A percentile compares a stretch with the other conserved stretches of the same genome.
These are phyloP conservation scores for Chelon auratus DNA, from an alignment of 2,797 vertebrate species.

Conservation along the genomic window DNA sequence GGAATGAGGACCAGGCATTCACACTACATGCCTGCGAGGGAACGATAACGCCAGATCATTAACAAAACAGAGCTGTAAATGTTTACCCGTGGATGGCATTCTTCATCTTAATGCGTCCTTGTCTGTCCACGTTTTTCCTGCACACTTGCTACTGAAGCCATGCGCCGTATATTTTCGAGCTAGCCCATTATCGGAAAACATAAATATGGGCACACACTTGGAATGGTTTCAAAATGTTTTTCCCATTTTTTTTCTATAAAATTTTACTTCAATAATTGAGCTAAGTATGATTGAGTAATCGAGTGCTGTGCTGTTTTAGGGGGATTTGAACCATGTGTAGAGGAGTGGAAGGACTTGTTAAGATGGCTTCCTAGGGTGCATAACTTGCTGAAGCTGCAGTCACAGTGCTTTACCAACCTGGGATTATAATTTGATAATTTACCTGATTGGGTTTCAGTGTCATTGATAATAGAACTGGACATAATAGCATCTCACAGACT, in stretches of 20 bases:
- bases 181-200: constrained; percentile 5
- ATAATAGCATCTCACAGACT: constrained; percentile 63
- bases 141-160: constrained; percentile 25
- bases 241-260: too few species aligned
- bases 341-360: constrained; percentile 19
- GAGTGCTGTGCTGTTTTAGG: constrained; percentile 1
- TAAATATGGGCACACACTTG: not conserved
- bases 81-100: constrained; percentile 62
- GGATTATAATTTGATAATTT: constrained; percentile 64
- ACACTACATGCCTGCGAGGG: constrained; percentile 68
- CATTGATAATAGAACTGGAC: constrained; percentile 61
- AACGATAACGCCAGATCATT: constrained; percentile 77
- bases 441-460: constrained; percentile 59
- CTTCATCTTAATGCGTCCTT: constrained; percentile 65
- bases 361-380: constrained; percentile 5
- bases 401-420: constrained; percentile 42
- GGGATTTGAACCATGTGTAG: not conserved
- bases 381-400: constrained; percentile 47
- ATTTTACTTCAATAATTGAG: constrained; percentile 15
- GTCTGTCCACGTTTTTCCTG: constrained; percentile 30
- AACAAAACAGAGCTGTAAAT: constrained; percentile 66
- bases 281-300: constrained; percentile 2
- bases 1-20: constrained; percentile 68
- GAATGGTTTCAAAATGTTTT: not conserved
- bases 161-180: constrained; percentile 15